phyloP scores from a whole-genome alignment of 2,888 invertebrate species.

The Orchestes rusci region DNA sequence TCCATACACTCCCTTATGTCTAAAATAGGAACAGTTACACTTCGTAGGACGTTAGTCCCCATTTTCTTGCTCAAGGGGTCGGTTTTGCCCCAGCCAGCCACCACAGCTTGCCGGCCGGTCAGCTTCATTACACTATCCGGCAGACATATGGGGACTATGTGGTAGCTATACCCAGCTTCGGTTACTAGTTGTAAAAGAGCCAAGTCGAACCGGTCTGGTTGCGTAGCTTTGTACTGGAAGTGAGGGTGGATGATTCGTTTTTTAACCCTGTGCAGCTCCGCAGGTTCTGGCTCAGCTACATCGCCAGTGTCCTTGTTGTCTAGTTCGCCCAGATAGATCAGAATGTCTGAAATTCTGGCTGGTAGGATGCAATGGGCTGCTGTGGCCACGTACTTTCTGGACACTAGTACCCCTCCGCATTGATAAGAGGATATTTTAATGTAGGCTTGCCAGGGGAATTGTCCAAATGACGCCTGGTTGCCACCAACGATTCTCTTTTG shows the following conservation, averaged over 20 bases:
- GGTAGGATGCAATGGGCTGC: slow-evolving; percentile 80
- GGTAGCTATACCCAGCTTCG: slow-evolving; percentile 50
- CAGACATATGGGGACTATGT: slow-evolving; percentile 74
- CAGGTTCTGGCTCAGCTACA: slow-evolving; percentile 55
- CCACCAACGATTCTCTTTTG: slow-evolving; percentile 79
- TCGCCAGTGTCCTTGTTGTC: slow-evolving; percentile 66
- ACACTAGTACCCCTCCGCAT: slow-evolving; percentile 77
- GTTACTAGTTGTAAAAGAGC: slow-evolving; percentile 66
- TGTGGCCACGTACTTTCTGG: slow-evolving; percentile 66
- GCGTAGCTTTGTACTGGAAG: slow-evolving; percentile 73
- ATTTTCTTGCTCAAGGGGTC: slow-evolving; percentile 64
- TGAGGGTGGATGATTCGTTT: slow-evolving; percentile 73
- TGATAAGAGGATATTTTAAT: slow-evolving; percentile 76
- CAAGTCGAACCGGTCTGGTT: slow-evolving; percentile 75
- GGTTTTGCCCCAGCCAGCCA: slow-evolving; percentile 82
- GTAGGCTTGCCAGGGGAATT: slow-evolving; percentile 83
- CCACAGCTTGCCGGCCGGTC: slow-evolving; percentile 54
- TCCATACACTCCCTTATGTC: slow-evolving; percentile 66
- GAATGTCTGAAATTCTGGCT: slow-evolving; percentile 63
- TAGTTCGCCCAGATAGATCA: slow-evolving; percentile 71
- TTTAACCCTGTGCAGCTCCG: slow-evolving; percentile 52
- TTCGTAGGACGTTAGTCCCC: slow-evolving; percentile 72
- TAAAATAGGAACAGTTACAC: slow-evolving; percentile 73
- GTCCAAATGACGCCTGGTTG: slow-evolving; percentile 65
- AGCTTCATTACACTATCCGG: slow-evolving; percentile 48